Evolutionary conservation across 1,140 invertebrate species (phyloP), one percentile per base, ranked within the genome.

Genomic region (Saccostrea echinata): DNA sequence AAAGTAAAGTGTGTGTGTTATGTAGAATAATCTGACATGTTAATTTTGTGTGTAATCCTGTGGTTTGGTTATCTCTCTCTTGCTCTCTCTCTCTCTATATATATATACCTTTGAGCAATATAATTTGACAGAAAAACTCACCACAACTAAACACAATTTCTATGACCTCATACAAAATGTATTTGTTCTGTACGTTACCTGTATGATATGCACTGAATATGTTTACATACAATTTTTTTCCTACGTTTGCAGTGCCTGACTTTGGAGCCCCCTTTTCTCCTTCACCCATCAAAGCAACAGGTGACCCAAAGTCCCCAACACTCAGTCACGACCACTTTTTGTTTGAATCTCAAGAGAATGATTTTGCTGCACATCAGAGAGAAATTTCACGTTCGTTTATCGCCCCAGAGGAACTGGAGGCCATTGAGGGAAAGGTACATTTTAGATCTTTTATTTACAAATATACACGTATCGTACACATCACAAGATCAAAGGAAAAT

Each of bases 361-460:
- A 92, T 85, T 92, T 92, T 81, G 92, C 92, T 35, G 92, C 92
- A 24, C 81, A 90, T n/a, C 92, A 92, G 71, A 76, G 92, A 11
- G 89, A 91, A 61, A 90, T 92, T 33, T 90, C 92, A 35, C 88
- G 92, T 0, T 89, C 90, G 30, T 86, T 91, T n/a, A 53, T 90
- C 27, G 57, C 84, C 24, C 84, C 27, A 52, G 86, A 84, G 21
- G 86, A 90, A 51, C 51, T 43, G 21, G 84, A 86, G 68, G 86
- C 68, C 71, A 24, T 68, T 53, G 18, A 89, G 87, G 90, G 86
- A 85, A 83, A 64, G 64, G 84, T 85, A 12, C n/a, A 57, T 85
- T 85, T 64, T 76, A 76, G 68, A 76, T 76, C 68, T 43, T 85
- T 61, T 85, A 61, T 85, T 43, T 71, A 85, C 52, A 85, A 43